These are phyloP conservation scores for Caretta caretta DNA, from an alignment of 2,113 vertebrate species.

Conservation along the genomic window DNA sequence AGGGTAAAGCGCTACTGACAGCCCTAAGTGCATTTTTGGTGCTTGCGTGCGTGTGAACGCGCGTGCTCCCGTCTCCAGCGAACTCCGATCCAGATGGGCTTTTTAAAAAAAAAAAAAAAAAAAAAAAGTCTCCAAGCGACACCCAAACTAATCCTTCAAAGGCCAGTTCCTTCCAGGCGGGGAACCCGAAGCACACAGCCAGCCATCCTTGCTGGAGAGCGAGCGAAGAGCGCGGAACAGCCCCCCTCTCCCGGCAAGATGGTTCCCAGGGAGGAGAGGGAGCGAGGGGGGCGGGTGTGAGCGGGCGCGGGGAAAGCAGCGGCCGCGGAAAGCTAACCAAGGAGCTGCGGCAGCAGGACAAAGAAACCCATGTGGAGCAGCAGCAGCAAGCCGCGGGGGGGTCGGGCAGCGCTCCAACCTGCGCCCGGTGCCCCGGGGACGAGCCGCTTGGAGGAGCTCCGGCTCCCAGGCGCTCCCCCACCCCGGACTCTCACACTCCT, in stretches of 20 bases:
- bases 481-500: conserved; percentile 17
- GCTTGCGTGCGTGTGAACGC: neutral
- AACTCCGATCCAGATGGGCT: conserved; percentile 35
- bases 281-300: neutral
- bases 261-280: conserved; percentile 47
- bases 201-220: conserved; percentile 4
- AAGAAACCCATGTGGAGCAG: conserved; percentile 85
- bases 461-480: conserved; percentile 38
- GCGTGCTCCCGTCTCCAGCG: neutral
- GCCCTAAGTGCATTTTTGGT: conserved; percentile 32
- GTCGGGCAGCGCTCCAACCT: conserved; percentile 27
- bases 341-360: conserved; percentile 84
- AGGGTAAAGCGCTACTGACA: neutral
- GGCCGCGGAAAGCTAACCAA: conserved; percentile 61
- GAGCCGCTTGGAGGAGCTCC: neutral
- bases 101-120: neutral
- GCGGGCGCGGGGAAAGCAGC: neutral
- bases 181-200: neutral
- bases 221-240: neutral
- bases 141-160: conserved; percentile 53
- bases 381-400: neutral
- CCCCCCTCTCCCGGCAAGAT: conserved; percentile 25
- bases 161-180: neutral
- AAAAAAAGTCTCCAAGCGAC: conserved; percentile 31
- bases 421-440: conserved; percentile 18